These are phyloP conservation scores for Coecobrya sp. DNA, from an alignment of 2,888 invertebrate species.

Conservation along the genomic window DNA sequence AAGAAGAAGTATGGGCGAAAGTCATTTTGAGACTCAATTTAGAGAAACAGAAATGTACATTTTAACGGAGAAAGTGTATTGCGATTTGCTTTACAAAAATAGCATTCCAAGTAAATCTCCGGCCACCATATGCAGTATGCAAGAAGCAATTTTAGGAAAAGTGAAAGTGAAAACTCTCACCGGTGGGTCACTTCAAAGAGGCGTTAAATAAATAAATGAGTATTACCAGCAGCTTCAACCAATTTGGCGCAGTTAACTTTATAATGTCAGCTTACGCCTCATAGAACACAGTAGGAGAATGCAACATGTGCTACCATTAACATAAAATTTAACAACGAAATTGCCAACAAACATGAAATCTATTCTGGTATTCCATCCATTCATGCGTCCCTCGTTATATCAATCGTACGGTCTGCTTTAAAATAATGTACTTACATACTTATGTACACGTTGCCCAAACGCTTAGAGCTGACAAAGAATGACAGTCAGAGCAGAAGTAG, in stretches of 20 bases:
- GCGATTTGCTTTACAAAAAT: not conserved
- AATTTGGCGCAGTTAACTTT: not conserved
- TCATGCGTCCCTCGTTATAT: too few species aligned
- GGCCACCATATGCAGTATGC: not conserved
- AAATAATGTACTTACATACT: too few species aligned
- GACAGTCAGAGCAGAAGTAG: too few species aligned
- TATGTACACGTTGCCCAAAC: too few species aligned
- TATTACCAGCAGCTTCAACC: not conserved
- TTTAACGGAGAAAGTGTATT: not conserved
- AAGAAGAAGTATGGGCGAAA: not conserved
- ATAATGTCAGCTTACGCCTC: too few species aligned
- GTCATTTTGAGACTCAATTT: not conserved
- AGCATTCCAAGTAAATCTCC: not conserved
- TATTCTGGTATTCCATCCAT: too few species aligned
- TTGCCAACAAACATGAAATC: too few species aligned
- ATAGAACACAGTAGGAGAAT: too few species aligned
- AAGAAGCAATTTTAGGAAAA: not conserved
- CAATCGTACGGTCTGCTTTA: too few species aligned
- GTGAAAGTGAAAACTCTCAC: not conserved
- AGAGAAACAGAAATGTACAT: not conserved
- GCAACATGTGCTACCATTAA: too few species aligned
- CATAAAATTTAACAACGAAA: too few species aligned
- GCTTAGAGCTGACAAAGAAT: too few species aligned
- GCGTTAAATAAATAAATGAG: conserved; percentile 39
- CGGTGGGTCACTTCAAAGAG: not conserved